A percentile compares a stretch with the other conserved stretches of the same genome.
phyloP scores from a whole-genome alignment of 1,140 invertebrate genomes.

The Drosophila parvula region DNA sequence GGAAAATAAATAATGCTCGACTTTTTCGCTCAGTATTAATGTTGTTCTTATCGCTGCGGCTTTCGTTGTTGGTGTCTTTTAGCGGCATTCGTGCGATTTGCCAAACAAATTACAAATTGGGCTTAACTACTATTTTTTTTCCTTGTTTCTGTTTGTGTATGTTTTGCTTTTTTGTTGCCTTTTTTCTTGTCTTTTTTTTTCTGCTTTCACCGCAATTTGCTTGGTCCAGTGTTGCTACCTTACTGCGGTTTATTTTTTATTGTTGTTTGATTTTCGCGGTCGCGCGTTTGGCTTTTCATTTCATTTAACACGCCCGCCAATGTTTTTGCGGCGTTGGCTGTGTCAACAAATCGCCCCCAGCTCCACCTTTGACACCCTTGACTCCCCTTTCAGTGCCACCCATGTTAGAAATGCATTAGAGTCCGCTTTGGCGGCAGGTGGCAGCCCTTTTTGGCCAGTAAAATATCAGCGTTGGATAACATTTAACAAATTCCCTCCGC shows the following conservation, averaged over 20 bases:
- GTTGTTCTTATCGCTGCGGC: slow-evolving; percentile 14
- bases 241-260: slow-evolving; percentile 74
- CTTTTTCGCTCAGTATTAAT: slow-evolving; percentile 6
- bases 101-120: slow-evolving; percentile 80
- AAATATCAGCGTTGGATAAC: slow-evolving; percentile 40
- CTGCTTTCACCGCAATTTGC: slow-evolving; percentile 61
- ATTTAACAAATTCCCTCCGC: slow-evolving; percentile 8
- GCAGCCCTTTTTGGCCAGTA: slow-evolving; percentile 17
- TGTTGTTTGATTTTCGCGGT: slow-evolving; percentile 82
- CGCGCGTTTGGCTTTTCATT: slow-evolving; percentile 78
- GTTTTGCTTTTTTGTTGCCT: slow-evolving; percentile 3
- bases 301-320: slow-evolving; percentile 76
- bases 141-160: slow-evolving; percentile 27
- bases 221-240: slow-evolving; percentile 40
- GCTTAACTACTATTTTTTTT: slow-evolving; percentile 72
- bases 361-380: neutral
- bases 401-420: slow-evolving; percentile 65
- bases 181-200: slow-evolving; percentile 16
- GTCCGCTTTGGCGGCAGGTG: slow-evolving; percentile 26
- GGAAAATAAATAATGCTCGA: neutral
- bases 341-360: slow-evolving; percentile 66
- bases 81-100: slow-evolving; percentile 68
- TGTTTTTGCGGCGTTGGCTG: slow-evolving; percentile 68
- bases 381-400: slow-evolving; percentile 10
- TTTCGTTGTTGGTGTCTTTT: slow-evolving; percentile 52